phyloP scores from a whole-genome alignment of 2,113 vertebrate species.

The Percina caprodes region DNA sequence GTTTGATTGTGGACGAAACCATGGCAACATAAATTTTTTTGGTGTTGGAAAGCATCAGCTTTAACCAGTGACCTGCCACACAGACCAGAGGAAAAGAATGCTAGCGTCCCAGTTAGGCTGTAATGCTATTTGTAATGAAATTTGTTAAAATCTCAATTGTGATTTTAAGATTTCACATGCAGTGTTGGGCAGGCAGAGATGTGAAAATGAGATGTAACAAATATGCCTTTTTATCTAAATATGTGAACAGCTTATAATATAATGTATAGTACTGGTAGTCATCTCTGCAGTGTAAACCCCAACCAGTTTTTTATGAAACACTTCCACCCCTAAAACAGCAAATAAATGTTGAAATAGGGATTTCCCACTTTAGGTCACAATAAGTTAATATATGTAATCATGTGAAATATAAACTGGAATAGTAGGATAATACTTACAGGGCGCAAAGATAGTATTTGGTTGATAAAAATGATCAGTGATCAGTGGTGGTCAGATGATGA shows the following conservation, averaged over 20 bases:
- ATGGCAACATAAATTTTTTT: too few species aligned
- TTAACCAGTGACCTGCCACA: too few species aligned
- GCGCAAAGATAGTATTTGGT: background rate
- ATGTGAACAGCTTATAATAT: background rate
- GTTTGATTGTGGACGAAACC: too few species aligned
- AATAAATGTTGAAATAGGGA: background rate
- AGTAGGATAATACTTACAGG: background rate
- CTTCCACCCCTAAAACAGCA: background rate
- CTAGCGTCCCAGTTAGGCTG: too few species aligned
- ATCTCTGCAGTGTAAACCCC: too few species aligned
- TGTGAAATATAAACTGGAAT: background rate
- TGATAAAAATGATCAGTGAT: background rate
- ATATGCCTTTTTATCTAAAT: background rate
- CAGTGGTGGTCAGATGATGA: background rate
- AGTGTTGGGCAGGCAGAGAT: background rate
- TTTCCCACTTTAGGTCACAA: background rate
- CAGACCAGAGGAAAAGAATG: too few species aligned
- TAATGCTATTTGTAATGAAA: too few species aligned
- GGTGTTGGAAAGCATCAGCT: too few species aligned
- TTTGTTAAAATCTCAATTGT: too few species aligned
- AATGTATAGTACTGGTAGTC: too few species aligned
- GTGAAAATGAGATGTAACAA: background rate
- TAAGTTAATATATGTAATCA: background rate
- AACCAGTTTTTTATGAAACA: background rate
- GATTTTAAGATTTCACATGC: background rate